Base-by-base conservation (phyloP, 2,113 vertebrate genomes). In the Asarcornis scutulata region DNA sequence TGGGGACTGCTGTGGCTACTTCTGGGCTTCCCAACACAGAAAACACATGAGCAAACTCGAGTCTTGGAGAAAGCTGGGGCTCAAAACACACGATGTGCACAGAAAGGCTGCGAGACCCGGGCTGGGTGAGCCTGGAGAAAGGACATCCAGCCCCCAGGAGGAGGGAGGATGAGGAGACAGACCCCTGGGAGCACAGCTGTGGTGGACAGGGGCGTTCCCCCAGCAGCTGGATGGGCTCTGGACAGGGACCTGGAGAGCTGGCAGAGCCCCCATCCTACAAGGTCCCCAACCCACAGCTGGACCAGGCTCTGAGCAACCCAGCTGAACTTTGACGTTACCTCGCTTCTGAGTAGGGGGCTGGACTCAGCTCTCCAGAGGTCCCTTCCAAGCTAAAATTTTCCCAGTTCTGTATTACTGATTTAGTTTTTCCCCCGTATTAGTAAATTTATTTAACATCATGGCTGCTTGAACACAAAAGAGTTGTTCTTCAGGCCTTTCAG, bases 21-120 rank as follows among this genome's bases (percentile, higher is more conserved):
- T 74, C 40, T 48, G 46, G 40, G 21, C 50, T 93, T 87, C 34
- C 38, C 32, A 69, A 67, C 34, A 56, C 15, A 64, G 44, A 42
- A 80, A 25, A 66, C 69, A 4, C 44, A 46, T 32, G 32, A 29
- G 7, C 31, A 88, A 46, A 11, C 32, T 52, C 48, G 31, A 46
- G 46, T 21, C 46, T 46, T 48, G 46, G 20, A 48, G 46, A 46
- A 46, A 48, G 3, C 0, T 53, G 40, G 52, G 53, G 26, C 58
- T 26, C 69, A 38, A 68, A 63, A 22, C 13, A 29, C 0, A 0
- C 9, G 7, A 44, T 50, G 4, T 11, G 26, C 26, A 17, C 6
- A 34, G 68, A 58, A 44, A 86, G n/a, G 15, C 36, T 58, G 60
- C 32, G 38, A 26, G 52, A 21, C 15, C 31, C 59, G 76, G 4